Conservation (phyloP, 1,140 invertebrate genomes). For the Phthorimaea operculella region DNA sequence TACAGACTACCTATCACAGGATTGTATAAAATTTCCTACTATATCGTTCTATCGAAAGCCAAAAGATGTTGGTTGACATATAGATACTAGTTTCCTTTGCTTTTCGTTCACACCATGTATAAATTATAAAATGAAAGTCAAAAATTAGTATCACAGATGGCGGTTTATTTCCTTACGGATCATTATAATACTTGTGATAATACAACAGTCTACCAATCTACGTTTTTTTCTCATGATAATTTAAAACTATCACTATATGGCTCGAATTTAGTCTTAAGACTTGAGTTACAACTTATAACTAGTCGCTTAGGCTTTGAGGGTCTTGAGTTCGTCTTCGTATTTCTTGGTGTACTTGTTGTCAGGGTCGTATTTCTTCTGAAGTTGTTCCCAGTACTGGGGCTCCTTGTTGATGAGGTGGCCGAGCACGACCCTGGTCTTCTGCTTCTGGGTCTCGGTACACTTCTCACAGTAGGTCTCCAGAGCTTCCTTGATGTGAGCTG, state of each 20-base stretch:
- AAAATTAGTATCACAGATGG: background rate
- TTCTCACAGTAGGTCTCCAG: conserved; percentile 72
- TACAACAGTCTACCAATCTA: background rate
- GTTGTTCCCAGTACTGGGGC: conserved; percentile 68
- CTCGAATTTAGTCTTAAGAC: background rate
- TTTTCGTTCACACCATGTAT: no score
- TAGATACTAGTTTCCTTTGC: no score
- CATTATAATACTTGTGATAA: background rate
- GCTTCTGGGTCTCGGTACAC: conserved; percentile 70
- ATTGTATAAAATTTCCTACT: no score
- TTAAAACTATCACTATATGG: no score
- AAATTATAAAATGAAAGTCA: background rate
- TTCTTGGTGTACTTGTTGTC: conserved; percentile 67
- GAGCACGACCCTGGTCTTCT: conserved; percentile 67
- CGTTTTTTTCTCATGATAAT: no score
- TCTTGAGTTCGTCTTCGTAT: conserved; percentile 60
- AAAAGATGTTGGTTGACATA: no score
- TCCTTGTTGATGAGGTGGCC: conserved; percentile 69
- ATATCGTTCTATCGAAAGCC: no score
- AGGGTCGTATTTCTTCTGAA: conserved; percentile 73
- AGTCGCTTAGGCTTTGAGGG: conserved; percentile 18
- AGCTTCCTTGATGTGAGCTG: conserved; percentile 71
- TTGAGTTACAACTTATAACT: background rate
- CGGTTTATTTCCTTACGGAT: background rate
- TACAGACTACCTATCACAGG: no score